Evolutionary conservation across 2,113 vertebrate species (phyloP).

Genomic region (Canis aureus): DNA sequence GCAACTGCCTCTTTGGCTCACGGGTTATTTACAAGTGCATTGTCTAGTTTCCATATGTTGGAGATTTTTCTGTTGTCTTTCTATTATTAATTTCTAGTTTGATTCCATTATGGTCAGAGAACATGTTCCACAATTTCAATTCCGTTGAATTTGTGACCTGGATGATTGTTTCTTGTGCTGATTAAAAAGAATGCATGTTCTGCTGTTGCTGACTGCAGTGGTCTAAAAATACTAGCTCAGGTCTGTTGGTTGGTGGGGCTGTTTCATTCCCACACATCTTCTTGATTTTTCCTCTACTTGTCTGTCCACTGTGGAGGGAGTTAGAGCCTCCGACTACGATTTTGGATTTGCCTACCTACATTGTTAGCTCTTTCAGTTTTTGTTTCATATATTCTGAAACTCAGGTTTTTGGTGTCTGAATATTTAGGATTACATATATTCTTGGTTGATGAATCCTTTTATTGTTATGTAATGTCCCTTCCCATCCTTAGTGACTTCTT

Average conservation of each 20-base stretch:
- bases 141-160: not conserved
- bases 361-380: not conserved
- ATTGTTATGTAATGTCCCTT: not conserved
- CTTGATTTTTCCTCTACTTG: not conserved
- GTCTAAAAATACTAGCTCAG: accelerated
- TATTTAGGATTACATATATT: not conserved
- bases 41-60: not conserved
- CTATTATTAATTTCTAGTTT: not conserved
- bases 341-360: not conserved
- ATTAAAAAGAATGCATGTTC: accelerated
- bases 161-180: not conserved
- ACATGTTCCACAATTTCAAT: not conserved
- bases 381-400: too few relatives aligned
- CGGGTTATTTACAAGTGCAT: not conserved
- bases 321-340: not conserved
- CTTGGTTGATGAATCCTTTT: not conserved
- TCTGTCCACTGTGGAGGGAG: accelerated
- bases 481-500: not conserved
- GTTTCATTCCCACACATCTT: accelerated
- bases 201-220: not conserved
- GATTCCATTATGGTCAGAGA: not conserved
- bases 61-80: not conserved
- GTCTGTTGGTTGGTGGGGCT: accelerated
- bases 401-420: too few relatives aligned
- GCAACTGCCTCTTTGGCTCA: not conserved